phyloP scores from a whole-genome alignment of 2,888 invertebrate genomes.

The Caenorhabditis angaria region DNA sequence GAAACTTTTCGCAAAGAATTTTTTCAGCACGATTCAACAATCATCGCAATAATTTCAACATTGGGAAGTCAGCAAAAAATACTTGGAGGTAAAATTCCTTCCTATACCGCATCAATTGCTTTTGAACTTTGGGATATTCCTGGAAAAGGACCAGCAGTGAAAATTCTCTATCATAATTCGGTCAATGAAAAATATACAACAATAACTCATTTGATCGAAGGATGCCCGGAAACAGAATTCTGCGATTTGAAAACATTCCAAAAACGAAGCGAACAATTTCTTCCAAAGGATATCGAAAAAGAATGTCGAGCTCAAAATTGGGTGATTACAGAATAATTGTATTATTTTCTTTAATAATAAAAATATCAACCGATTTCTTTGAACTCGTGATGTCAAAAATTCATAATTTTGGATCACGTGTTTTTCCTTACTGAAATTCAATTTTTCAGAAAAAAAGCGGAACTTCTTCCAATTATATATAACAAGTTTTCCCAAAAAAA shows the following conservation, averaged over 20 bases:
- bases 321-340: too few species aligned
- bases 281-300: conserved; percentile 6
- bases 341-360: too few species aligned
- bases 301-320: neutral
- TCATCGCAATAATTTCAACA: conserved; percentile 65
- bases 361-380: too few species aligned
- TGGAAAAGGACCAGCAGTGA: conserved; percentile 55
- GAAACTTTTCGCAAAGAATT: conserved; percentile 14
- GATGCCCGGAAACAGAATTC: conserved; percentile 57
- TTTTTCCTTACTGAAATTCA: too few species aligned
- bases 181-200: conserved; percentile 63
- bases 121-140: conserved; percentile 64
- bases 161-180: conserved; percentile 62
- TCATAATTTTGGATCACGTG: too few species aligned
- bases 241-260: conserved; percentile 53
- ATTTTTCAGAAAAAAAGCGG: too few species aligned
- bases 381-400: too few species aligned
- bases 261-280: conserved; percentile 26
- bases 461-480: too few species aligned
- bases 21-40: conserved; percentile 68
- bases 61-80: conserved; percentile 67
- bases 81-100: conserved; percentile 63
- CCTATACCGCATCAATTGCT: conserved; percentile 67
- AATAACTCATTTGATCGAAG: conserved; percentile 61
- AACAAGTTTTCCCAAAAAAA: too few species aligned